Base-by-base conservation (phyloP, 2,113 vertebrate genomes). In the Probosciger aterrimus region DNA sequence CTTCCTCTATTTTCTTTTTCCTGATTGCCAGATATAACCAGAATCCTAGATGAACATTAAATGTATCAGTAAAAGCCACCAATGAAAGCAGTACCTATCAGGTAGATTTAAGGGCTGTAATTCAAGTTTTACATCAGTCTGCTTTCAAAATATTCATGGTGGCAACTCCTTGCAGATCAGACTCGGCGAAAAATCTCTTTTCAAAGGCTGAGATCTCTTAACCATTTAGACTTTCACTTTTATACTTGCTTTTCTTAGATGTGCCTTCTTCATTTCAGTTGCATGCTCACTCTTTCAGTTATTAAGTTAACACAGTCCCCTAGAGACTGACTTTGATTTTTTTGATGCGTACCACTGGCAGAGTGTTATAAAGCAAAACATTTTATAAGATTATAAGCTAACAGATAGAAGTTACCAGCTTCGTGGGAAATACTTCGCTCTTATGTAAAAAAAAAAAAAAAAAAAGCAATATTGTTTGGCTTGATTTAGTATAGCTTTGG, bases 351-450 rank as follows among this genome's bases (percentile, higher is more conserved):
- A 85, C 65, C 74, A 50, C 79, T 73, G 73, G 77, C 69, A 90
- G 50, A 90, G 43, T 74, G 75, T 67, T 77, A 91, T 93, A 86
- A 97, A 96, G 57, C 64, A 97, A 96, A 94, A 65, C 50, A 73
- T 23, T 87, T 94, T 96, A 94, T 83, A 95, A 93, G 91, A 88
- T 93, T 93, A 78, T 83, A 95, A 96, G 23, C 90, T 95, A 92
- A 90, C 93, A 97, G 85, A 96, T 81, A 95, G 69, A 96, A 93
- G 91, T 92, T 95, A 96, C 82, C 89, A 90, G 70, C 90, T 97
- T 92, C 43, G 44, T 97, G 95, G 97, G 97, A 98, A 98, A 96
- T 95, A 80, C 31, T 95, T 97, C 75, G 70, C 53, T 94, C 83
- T 11, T 93, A 81, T 37, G 33, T 35, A 35, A 55, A 55, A 3